These are phyloP conservation scores for Catalaphyllia jardinei DNA, from an alignment of 64 coral and sea anemone genomes.

Conservation along the genomic window DNA sequence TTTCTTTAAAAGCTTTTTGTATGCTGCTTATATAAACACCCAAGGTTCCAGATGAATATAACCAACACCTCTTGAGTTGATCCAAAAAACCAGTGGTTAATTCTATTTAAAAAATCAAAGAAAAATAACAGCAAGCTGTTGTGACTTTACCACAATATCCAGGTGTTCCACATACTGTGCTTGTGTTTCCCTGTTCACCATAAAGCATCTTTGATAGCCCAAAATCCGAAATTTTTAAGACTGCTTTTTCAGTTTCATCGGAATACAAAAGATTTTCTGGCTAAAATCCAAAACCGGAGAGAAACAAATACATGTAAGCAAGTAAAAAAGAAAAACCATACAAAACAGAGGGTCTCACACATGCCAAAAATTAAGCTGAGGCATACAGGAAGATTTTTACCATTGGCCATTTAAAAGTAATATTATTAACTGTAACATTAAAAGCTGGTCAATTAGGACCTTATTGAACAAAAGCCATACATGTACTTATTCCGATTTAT, in stretches of 20 bases:
- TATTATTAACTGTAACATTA: too few species aligned
- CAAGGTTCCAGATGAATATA: too few species aligned
- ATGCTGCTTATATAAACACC: too few species aligned
- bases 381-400: too few species aligned
- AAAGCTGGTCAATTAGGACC: too few species aligned
- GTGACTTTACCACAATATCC: conserved; percentile 91
- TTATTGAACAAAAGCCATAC: too few species aligned
- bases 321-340: background rate
- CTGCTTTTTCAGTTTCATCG: conserved; percentile 19
- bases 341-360: too few species aligned
- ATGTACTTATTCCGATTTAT: too few species aligned
- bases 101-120: background rate
- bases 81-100: background rate
- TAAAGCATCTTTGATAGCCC: conserved; percentile 94
- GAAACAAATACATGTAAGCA: background rate
- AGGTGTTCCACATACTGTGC: conserved; percentile 97
- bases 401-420: too few species aligned
- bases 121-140: background rate
- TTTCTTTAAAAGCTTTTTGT: too few species aligned
- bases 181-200: conserved; percentile 48
- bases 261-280: conserved; percentile 97
- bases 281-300: conserved; percentile 37
- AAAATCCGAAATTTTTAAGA: conserved; percentile 95
- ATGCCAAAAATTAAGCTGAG: too few species aligned
- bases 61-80: too few species aligned